Base-by-base conservation (phyloP, 2,113 vertebrate species). In the Dipodomys ordii region DNA sequence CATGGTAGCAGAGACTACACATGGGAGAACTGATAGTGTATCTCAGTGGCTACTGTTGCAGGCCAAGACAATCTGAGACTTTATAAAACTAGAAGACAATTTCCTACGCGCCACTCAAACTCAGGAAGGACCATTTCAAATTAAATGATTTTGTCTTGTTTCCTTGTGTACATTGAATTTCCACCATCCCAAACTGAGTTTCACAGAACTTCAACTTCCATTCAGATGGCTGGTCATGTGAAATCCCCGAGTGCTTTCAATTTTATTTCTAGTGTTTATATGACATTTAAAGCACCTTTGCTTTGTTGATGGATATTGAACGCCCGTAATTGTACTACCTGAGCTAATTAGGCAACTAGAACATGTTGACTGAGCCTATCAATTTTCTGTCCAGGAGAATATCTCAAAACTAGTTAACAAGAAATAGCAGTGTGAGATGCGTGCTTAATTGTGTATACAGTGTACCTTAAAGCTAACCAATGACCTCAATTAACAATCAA, bases 341-440 rank as follows among this genome's bases (percentile, higher is more conserved):
- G 81, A 93, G 95, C 93, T 97, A 98, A 97, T 96, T 96, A 96
- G 92, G 44, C 67, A 96, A 88, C 89, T 88, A 86, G 68, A 96
- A 69, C 28, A 19, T 95, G 92, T 97, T 96, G 97, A 87, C 79
- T 76, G 44, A 68, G 87, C 35, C 60, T 87, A 98, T 94, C 9
- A 97, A 94, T 96, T 88, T 96, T 96, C 83, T 94, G 53, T 81
- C 35, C 84, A 90, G 65, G 35, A 64, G 35, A 95, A 64, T 95
- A 88, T 95, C 90, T 90, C 73, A 95, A 96, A 97, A 86, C 84
- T 82, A 89, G 49, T 76, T 89, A 96, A 94, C 5, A 92, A 87
- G 67, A 46, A 94, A 68, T 53, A 93, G 53, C 35, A 69, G 27
- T 94, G 27, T 88, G 28, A 95, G 95, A 93, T 68, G 32, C 25